Percentiles rank a stretch among this genome's conserved stretches.
These are phyloP conservation scores for Sebastes cheni DNA, from an alignment of 2,797 vertebrate genomes.

Conservation along the genomic window DNA sequence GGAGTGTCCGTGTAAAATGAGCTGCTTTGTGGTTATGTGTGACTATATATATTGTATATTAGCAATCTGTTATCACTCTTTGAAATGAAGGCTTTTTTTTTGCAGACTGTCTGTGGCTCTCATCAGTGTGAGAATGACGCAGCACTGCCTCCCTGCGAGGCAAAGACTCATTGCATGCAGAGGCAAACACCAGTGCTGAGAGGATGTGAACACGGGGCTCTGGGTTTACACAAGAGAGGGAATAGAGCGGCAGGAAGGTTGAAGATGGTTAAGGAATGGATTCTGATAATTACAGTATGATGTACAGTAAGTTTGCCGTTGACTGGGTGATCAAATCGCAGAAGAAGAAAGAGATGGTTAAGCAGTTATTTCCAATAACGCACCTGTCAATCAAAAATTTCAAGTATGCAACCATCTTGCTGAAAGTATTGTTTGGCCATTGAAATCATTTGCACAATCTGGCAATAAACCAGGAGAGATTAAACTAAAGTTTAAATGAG, in stretches of 20 bases:
- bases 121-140: conserved; percentile 60
- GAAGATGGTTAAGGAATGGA: background rate
- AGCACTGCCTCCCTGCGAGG: conserved; percentile 82
- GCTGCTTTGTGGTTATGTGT: conserved; percentile 30
- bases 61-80: conserved; percentile 42
- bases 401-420: background rate
- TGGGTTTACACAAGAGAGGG: background rate
- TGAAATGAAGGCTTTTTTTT: conserved; percentile 27
- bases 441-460: background rate
- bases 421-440: background rate
- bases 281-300: background rate
- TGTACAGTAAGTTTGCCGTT: background rate
- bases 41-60: conserved; percentile 37
- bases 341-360: background rate
- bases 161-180: conserved; percentile 63
- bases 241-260: background rate
- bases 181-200: conserved; percentile 13
- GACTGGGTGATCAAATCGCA: background rate
- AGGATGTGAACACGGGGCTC: background rate
- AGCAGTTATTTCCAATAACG: background rate
- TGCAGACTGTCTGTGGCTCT: conserved; percentile 15
- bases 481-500: background rate
- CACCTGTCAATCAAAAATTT: background rate
- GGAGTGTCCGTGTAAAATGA: conserved; percentile 36
- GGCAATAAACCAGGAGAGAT: background rate